Percentiles rank a stretch among this genome's conserved stretches.
phyloP scores from a whole-genome alignment of 2,888 invertebrate genomes.

The Nesidiocoris tenuis region DNA sequence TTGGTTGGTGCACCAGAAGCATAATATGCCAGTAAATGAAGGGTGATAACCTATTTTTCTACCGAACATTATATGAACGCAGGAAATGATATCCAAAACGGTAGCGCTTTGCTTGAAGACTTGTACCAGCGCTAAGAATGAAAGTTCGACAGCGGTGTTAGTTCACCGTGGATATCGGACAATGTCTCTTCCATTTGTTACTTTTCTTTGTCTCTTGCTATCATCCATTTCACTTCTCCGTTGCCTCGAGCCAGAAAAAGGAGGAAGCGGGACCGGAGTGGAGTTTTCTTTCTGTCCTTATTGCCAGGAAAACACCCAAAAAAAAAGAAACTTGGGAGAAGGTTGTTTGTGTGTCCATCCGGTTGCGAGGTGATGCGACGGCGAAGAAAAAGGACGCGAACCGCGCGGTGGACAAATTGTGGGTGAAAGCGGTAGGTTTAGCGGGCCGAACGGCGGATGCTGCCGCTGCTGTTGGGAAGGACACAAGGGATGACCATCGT shows the following conservation, averaged over 20 bases:
- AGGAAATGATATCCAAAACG: no score
- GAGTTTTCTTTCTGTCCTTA: conserved; percentile 20
- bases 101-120: background rate
- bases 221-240: background rate
- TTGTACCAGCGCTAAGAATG: background rate
- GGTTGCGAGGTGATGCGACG: conserved; percentile 11
- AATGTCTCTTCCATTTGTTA: background rate
- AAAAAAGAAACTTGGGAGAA: conserved; percentile 4
- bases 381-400: background rate
- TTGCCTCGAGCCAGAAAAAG: background rate
- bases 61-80: no score
- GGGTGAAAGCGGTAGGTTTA: conserved; percentile 7
- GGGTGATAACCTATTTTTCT: no score
- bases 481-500: background rate
- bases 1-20: no score
- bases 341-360: conserved; percentile 29
- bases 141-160: background rate
- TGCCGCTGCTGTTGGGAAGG: background rate
- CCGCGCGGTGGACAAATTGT: conserved; percentile 12
- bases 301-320: background rate
- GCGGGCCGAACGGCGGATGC: background rate
- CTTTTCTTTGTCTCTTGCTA: background rate
- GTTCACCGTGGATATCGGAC: background rate
- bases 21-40: no score
- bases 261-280: background rate